These are phyloP conservation scores for Cynopterus sphinx DNA, from an alignment of 2,797 vertebrate genomes.

Conservation along the genomic window DNA sequence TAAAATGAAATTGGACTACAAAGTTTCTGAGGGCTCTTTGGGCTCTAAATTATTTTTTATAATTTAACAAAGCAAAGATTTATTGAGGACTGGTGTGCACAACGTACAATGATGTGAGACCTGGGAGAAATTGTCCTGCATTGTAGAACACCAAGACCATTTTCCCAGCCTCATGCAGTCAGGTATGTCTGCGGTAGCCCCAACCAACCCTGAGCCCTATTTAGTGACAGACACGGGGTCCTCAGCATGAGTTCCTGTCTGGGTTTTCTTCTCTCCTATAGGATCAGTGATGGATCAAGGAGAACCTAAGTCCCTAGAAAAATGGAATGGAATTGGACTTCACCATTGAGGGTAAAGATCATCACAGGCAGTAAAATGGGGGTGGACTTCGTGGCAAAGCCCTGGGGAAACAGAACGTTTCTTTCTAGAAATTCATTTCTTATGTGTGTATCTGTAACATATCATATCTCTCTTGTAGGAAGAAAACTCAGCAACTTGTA, in stretches of 20 bases:
- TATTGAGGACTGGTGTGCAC: not conserved
- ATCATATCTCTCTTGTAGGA: not conserved
- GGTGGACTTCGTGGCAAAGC: not conserved
- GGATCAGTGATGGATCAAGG: not conserved
- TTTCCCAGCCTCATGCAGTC: not conserved
- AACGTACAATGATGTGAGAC: not conserved
- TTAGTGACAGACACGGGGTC: not conserved
- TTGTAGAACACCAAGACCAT: not conserved
- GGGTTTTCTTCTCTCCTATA: not conserved
- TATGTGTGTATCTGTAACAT: not conserved
- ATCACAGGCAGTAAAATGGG: not conserved
- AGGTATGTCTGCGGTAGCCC: not conserved
- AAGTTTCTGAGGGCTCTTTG: not conserved
- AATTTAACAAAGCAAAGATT: not conserved
- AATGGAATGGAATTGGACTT: not conserved
- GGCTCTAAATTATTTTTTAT: not conserved
- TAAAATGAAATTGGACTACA: not conserved
- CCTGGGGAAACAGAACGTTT: not conserved
- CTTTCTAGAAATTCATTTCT: not conserved
- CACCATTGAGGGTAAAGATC: not conserved
- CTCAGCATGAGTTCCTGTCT: not conserved
- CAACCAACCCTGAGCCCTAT: not conserved
- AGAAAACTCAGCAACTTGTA: not conserved
- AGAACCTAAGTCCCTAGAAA: not conserved
- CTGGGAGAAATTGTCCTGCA: not conserved